Conservation (phyloP, 2,113 vertebrate genomes). For the Menidia beryllina region DNA sequence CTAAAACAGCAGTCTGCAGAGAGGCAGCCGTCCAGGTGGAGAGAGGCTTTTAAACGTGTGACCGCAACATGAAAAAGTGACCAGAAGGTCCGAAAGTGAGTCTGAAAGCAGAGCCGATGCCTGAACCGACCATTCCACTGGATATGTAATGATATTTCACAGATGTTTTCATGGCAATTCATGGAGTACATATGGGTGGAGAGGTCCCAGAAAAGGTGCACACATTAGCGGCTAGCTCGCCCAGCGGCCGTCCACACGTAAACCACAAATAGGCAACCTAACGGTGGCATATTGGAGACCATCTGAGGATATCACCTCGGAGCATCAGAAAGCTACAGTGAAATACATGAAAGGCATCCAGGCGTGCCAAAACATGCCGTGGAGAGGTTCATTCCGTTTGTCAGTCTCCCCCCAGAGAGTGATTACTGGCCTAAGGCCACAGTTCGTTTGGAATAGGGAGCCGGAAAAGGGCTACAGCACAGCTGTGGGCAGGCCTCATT, state of each 20-base stretch:
- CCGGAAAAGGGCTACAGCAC: not conserved
- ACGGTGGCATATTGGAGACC: too few species aligned
- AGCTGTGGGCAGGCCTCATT: conserved; percentile 13
- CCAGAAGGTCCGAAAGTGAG: not conserved
- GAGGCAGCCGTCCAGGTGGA: not conserved
- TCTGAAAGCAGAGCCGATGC: not conserved
- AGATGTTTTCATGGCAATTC: not conserved
- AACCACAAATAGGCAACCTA: not conserved
- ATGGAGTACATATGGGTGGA: not conserved
- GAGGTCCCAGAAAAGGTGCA: not conserved
- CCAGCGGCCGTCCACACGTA: not conserved
- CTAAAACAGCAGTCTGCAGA: too few species aligned
- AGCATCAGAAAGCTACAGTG: not conserved
- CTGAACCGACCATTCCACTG: not conserved
- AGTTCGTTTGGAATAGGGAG: conserved; percentile 26
- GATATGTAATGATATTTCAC: not conserved
- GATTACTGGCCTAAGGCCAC: not conserved
- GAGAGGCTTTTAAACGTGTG: not conserved
- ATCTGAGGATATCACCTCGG: not conserved
- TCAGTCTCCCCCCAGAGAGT: not conserved
- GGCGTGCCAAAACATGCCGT: not conserved
- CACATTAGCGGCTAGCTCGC: not conserved
- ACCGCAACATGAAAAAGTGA: not conserved
- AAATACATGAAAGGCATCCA: too few species aligned
- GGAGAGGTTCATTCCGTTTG: not conserved